These are phyloP conservation scores for Furcula furcula DNA, from an alignment of 2,888 invertebrate genomes.

Conservation along the genomic window DNA sequence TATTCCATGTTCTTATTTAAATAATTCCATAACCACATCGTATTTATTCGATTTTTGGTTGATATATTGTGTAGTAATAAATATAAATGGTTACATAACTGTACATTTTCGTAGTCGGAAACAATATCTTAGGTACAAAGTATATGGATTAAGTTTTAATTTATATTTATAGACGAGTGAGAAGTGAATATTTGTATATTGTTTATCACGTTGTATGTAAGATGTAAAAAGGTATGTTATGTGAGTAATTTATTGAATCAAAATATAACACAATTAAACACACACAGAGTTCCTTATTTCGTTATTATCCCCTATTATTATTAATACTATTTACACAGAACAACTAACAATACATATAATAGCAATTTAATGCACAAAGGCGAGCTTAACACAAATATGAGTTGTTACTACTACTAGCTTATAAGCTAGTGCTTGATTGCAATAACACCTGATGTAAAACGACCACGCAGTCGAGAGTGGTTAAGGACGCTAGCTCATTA, in stretches of 20 bases:
- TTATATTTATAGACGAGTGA: conserved; percentile 48
- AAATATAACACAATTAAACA: conserved; percentile 74
- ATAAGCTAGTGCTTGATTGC: too few relatives aligned
- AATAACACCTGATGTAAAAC: too few relatives aligned
- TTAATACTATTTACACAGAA: too few relatives aligned
- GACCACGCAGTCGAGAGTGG: too few relatives aligned
- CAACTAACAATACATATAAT: too few relatives aligned
- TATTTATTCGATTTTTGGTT: conserved; percentile 17
- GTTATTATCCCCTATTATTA: too few relatives aligned
- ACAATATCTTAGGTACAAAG: conserved; percentile 72
- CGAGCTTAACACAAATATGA: too few relatives aligned
- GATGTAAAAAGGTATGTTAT: conserved; percentile 77
- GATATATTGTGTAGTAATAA: conserved; percentile 26
- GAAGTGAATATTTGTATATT: conserved; percentile 70
- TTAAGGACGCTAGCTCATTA: too few relatives aligned
- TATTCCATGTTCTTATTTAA: too few relatives aligned
- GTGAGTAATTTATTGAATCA: conserved; percentile 80
- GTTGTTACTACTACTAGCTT: too few relatives aligned
- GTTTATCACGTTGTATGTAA: conserved; percentile 62
- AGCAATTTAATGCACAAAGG: too few relatives aligned
- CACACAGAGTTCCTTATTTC: conserved; percentile 9
- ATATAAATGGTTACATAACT: conserved; percentile 31
- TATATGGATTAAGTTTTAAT: conserved; percentile 65
- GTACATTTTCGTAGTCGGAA: conserved; percentile 51
- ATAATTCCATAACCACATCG: conserved; percentile 6